phyloP scores from a whole-genome alignment of 2,113 vertebrate species.

The Eublepharis macularius region DNA sequence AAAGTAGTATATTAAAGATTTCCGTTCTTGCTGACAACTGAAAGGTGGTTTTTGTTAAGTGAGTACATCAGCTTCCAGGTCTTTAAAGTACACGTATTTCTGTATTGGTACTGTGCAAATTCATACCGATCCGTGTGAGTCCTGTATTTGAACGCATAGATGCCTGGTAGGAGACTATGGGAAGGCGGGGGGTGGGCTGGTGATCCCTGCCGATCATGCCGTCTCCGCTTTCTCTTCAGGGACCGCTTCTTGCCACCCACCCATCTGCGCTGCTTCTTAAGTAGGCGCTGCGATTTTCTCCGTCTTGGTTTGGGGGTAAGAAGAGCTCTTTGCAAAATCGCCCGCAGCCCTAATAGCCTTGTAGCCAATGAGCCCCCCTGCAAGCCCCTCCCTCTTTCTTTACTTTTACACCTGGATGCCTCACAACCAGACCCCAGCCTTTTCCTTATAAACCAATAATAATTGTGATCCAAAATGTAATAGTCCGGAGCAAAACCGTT shows the following conservation, averaged over 20 bases:
- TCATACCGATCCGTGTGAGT: background rate
- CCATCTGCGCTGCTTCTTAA: background rate
- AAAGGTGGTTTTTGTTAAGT: no score
- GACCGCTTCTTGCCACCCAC: background rate
- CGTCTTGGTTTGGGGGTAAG: background rate
- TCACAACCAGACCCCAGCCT: constrained; percentile 20
- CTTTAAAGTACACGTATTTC: background rate
- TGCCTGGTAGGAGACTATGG: background rate
- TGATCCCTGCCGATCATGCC: background rate
- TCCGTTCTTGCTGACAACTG: no score
- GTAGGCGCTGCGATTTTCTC: background rate
- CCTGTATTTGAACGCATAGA: no score
- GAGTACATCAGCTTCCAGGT: background rate
- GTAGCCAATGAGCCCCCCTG: background rate
- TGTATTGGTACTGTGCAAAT: background rate
- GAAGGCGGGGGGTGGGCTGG: background rate
- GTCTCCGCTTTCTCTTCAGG: background rate
- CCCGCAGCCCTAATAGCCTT: background rate
- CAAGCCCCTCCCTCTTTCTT: background rate
- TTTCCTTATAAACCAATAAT: constrained; percentile 29
- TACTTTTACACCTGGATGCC: constrained; percentile 21
- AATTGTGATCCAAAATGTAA: constrained; percentile 21
- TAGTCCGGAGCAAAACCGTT: constrained; percentile 45
- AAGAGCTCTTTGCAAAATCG: background rate
- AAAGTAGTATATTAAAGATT: background rate